Base-by-base conservation (phyloP, 2,888 invertebrate species). In the Pseudococcus jackbeardsleyi region DNA sequence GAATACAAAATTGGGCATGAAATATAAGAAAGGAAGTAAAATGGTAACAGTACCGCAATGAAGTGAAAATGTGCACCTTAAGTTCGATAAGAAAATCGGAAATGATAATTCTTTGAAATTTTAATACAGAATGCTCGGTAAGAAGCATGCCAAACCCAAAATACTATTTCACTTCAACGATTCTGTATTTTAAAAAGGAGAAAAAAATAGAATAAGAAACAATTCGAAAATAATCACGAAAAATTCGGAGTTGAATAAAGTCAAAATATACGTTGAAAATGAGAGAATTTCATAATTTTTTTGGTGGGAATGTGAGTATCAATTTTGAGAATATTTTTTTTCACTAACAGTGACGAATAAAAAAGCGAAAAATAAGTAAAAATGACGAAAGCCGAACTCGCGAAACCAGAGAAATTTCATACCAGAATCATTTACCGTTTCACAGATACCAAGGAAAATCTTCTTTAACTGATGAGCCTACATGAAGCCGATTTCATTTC, bases 401-500 rank as follows among this genome's bases (percentile, higher is more conserved):
- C 39, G 15, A 26, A 39, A 4, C 33, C 1, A 0, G 26, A 39
- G 5, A 72, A 72, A 72, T 72, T 72, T 33, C 72, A 72, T 72
- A 59, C 39, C 33, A 72, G 7, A 72, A 72, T 72, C 33, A 39
- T 33, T 33, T 7, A 79, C 42, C 79, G 9, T 72, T 82, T 88
- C 50, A 88, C 64, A 88, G 33, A 48, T 88, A 88, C 88, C 88
- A 88, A 33, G 88, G 88, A 15, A 88, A 84, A 46, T 64, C 50
- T 82, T 84, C 88, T n/a, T 84, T 84, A 19, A 84, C 59, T 39
- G 64, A 88, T 84, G 84, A 84, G 84, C 88, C 88, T 68, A 88
- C 88, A 84, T 84, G 48, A 59, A 88, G 84, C 68, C 64, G 84
- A 84, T 64, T 84, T 88, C 88, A 88, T 88, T 88, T 88, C 42